Conservation (phyloP, 2,888 invertebrate species). For the Cheilosia urbana region DNA sequence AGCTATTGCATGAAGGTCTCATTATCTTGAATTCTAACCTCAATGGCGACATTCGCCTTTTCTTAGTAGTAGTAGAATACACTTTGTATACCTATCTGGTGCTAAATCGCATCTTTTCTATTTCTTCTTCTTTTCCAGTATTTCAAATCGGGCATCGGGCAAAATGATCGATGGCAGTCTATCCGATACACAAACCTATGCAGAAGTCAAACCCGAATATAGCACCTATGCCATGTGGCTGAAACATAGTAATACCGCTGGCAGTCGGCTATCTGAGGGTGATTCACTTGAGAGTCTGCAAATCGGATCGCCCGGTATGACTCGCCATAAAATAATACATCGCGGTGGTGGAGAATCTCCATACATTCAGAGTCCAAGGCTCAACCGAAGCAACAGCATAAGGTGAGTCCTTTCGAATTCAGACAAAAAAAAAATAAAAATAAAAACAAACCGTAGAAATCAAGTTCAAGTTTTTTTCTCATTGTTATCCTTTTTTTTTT, state of each 20-base stretch:
- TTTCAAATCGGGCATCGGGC: conserved; percentile 80
- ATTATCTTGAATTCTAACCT: no score
- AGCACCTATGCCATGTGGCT: conserved; percentile 94
- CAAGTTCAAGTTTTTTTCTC: conserved; percentile 26
- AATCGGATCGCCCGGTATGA: conserved; percentile 88
- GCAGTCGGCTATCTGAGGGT: conserved; percentile 92
- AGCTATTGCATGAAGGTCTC: no score
- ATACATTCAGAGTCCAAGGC: conserved; percentile 86
- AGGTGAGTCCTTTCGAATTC: conserved; percentile 86
- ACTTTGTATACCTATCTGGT: not conserved
- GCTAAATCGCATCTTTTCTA: not conserved
- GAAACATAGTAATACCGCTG: conserved; percentile 92
- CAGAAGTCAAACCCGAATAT: conserved; percentile 90
- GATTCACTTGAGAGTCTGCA: conserved; percentile 94
- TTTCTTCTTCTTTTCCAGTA: conserved; percentile 73
- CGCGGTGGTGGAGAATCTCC: conserved; percentile 81
- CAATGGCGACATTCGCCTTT: no score
- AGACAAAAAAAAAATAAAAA: conserved; percentile 16
- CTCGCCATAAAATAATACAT: conserved; percentile 84
- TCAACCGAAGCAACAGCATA: conserved; percentile 96
- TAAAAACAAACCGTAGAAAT: no score
- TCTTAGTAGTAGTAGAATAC: not conserved
- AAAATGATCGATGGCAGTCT: conserved; percentile 91
- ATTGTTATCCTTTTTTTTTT: conserved; percentile 13
- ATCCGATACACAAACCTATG: conserved; percentile 92